Evolutionary conservation across 2,797 vertebrate genomes (phyloP), one percentile per base, ranked within the genome.

Genomic region (Sebastes diaconus): DNA sequence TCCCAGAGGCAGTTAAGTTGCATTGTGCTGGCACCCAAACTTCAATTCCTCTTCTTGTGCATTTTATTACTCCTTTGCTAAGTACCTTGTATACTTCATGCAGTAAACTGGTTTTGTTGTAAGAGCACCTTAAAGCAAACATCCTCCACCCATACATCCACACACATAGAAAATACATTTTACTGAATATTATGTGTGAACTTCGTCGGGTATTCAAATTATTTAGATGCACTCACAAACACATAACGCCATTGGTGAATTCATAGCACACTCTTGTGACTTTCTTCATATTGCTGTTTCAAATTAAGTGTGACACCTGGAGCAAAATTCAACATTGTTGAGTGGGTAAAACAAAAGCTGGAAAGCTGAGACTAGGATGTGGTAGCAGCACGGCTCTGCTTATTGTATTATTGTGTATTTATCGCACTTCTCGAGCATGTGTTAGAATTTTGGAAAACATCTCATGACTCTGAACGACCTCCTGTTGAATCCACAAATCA

Each of bases 61-160:
- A 65, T 79, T 75, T 65, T 73, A 84, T 80, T 74, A 80, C 74
- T 75, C 58, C 24, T 65, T 77, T 87, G 69, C 68, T 68, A 79
- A 88, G 72, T 77, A 77, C 65, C 71, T 22, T 84, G 70, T 69
- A 12, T 54, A 81, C 36, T 70, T 67, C n/a, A 69, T 68, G 20
- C 69, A 73, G 67, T 66, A 8, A 65, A 42, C 60, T 70, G 30
- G 27, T 75, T 50, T 75, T 84, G 42, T 42, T 67, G 57, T 70
- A 32, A 80, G 22, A 73, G 59, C 69, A 64, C 27, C 67, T 75
- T 81, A 29, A 81, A 79, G 42, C 65, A 77, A 71, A 39, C 30
- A 13, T 29, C 16, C 20, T 81, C 9, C 2, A 67, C 30, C 69
- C 27, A 25, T 42, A 57, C 32, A 58, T 18, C 4, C 8, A 50